Percentiles rank a stretch among this genome's conserved stretches.
Conservation (phyloP, 2,888 invertebrate genomes). For the Caenorhabditis afra region DNA sequence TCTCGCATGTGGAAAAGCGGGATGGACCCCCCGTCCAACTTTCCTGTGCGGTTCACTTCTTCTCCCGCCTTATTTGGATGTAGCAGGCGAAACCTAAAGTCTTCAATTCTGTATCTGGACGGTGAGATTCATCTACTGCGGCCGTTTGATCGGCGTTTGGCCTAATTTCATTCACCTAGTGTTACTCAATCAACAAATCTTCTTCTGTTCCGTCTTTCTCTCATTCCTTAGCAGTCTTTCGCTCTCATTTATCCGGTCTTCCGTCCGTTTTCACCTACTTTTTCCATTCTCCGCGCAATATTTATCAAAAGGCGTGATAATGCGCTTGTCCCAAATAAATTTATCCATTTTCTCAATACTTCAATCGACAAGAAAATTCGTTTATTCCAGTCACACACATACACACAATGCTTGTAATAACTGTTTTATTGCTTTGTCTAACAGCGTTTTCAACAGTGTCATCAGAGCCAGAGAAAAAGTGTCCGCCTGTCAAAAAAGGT, state of each 20-base stretch:
- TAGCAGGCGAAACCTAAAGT: constrained; percentile 9
- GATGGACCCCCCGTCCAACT: constrained; percentile 7
- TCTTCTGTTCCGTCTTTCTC: constrained; percentile 1
- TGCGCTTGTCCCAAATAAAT: constrained; percentile 26
- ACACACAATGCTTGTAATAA: constrained; percentile 8
- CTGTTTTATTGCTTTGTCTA: background rate
- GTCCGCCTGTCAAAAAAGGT: constrained; percentile 54
- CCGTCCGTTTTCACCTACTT: constrained; percentile 21
- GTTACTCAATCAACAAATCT: constrained; percentile 54
- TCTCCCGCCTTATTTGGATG: constrained; percentile 1
- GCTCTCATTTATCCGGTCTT: constrained; percentile 1
- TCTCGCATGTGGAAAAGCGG: background rate
- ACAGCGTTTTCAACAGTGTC: background rate
- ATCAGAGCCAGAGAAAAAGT: constrained; percentile 34
- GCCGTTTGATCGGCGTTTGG: constrained; percentile 48
- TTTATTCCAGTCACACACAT: constrained; percentile 2
- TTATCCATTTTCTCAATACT: background rate
- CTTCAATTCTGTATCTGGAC: constrained; percentile 26
- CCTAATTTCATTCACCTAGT: constrained; percentile 51
- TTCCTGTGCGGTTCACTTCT: constrained; percentile 1
- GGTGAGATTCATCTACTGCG: constrained; percentile 31
- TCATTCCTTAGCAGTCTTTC: constrained; percentile 6
- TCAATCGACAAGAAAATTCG: background rate
- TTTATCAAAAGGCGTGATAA: constrained; percentile 41
- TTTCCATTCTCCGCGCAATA: constrained; percentile 24